Evolutionary conservation across 1,140 invertebrate species (phyloP), one percentile per base, ranked within the genome.

Genomic region (Drosophila neocordata): DNA sequence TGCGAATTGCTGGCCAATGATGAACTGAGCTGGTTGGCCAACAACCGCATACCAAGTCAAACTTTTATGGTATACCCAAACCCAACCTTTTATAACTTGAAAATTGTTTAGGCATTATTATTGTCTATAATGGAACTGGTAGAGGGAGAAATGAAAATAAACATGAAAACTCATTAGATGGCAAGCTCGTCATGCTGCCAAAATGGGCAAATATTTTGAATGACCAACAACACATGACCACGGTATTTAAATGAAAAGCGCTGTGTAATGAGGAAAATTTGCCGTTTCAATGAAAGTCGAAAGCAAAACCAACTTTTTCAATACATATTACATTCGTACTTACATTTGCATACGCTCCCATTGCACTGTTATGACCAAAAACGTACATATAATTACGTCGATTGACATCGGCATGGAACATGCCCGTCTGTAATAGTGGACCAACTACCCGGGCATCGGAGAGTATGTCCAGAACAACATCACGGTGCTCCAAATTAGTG

Each of bases 321-420:
- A 48, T 48, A 48, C 41, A 44, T 44, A 44, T 44, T 8, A 8
- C 7, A 34, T 53, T 67, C 58, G 55, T 89, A 93, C 94, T 94
- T 92, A 96, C 95, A 74, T 93, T 92, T 15, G 94, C 93, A 89
- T 95, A 95, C 53, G 96, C 94, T 58, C 95, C 96, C 48, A 95
- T 94, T 65, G 94, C 93, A 3, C 95, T 96, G 65, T 96, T 96
- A 83, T 99, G 96, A 41, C 95, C 94, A 89, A 97, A 98, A 22
- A 98, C 95, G 89, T 97, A 98, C 93, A 98, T 97, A 91, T 96
- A 98, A 57, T 95, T 95, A 73, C 95, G 94, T 0, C 94, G 93
- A 92, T 96, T 96, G n/a, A 94, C 93, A 69, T 93, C 93, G 7
- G 95, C 94, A 89, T 96, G 95, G 87, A 95, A 95, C 90, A 95